Conservation (phyloP, 2,888 invertebrate genomes). For the Trichogramma evanescens region DNA sequence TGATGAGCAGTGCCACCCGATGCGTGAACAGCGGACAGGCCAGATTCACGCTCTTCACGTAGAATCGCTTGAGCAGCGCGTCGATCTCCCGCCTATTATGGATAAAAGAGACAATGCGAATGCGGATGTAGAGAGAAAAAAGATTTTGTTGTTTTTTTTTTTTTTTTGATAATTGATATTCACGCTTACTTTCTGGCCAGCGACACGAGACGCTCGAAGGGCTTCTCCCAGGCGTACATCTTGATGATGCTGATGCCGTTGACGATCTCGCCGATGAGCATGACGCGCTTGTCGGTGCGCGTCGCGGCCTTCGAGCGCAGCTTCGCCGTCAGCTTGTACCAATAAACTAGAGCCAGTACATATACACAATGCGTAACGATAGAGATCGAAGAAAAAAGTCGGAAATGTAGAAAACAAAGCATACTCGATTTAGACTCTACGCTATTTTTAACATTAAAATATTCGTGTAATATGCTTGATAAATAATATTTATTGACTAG, state of each 20-base stretch:
- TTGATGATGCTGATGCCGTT: conserved; percentile 75
- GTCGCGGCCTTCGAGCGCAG: conserved; percentile 48
- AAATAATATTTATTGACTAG: no score
- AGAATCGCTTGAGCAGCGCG: conserved; percentile 58
- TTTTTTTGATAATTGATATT: no score
- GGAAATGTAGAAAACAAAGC: no score
- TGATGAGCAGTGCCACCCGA: conserved; percentile 73
- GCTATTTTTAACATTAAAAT: no score
- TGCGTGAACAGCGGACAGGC: conserved; percentile 72
- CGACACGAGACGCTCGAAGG: conserved; percentile 64
- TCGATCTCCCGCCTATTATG: conserved; percentile 60
- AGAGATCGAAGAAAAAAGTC: no score
- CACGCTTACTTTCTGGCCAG: conserved; percentile 57
- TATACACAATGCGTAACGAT: no score
- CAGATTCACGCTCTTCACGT: conserved; percentile 59
- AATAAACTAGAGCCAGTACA: conserved; percentile 43
- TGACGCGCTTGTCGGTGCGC: conserved; percentile 64
- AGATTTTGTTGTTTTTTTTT: no score
- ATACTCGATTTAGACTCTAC: no score
- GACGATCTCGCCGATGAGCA: conserved; percentile 74
- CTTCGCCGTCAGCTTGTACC: conserved; percentile 47
- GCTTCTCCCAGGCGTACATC: conserved; percentile 81
- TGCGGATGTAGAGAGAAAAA: no score
- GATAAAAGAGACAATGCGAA: not conserved
- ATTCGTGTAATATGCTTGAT: no score